Base-by-base conservation (phyloP, 2,113 vertebrate species). In the Cinclus mexicanus region DNA sequence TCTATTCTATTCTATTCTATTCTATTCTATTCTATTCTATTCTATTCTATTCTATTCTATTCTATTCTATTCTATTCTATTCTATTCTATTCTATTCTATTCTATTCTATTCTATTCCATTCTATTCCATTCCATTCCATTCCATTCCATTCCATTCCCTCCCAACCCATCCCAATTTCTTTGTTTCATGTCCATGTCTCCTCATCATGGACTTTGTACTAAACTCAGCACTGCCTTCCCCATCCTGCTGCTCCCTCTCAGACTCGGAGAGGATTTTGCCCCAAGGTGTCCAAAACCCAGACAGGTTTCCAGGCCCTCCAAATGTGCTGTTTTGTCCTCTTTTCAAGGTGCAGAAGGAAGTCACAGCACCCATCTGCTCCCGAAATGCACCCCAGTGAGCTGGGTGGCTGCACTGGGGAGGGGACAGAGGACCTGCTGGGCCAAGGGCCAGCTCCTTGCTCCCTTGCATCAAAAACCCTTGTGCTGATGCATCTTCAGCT, bases 121-220 rank as follows among this genome's bases (percentile, higher is more conserved):
- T 2, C 42, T 0, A 25, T 29, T 0, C 65, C 2, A 14, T 46
- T 1, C 61, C 2, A 14, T 42, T 1, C 47, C 4, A 12, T 21
- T 1, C 76, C 3, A 12, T 29, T 1, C 61, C 3, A 46, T 37
- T 2, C 68, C 2, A 29, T 37, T 1, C 59, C 2, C 24, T 21
- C 1, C 49, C 1, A 29, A 41, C 4, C 22, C 1, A 55, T n/a
- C 8, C 83, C 1, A 14, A 12, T 44, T 60, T 52, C 15, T 87
- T 42, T 89, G 3, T 41, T 42, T 23, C 39, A 26, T 55, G 5
- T 33, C 22, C 4, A 1, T 0, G 0, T n/a, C 13, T 82, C 24
- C 53, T 72, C 47, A 3, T 44, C 21, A 10, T 1, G 29, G 25
- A 15, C 11, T 77, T 65, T 10, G 5, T 4, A 46, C 6, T 2